Conservation (phyloP, 2,888 invertebrate species). For the Sussaba pulchella region DNA sequence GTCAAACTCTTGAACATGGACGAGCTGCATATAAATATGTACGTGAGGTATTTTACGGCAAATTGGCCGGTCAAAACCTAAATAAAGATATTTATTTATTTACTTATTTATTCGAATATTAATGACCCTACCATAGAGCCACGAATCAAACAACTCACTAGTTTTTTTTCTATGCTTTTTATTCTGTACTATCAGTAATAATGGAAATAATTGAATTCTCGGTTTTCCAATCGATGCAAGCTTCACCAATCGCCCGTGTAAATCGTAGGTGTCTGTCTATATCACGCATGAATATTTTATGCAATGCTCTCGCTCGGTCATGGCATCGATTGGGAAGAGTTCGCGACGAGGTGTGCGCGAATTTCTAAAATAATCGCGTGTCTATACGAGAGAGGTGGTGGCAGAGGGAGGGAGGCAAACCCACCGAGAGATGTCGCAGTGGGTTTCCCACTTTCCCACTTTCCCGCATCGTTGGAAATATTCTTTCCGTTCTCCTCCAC, state of each 20-base stretch:
- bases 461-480: neutral
- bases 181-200: too few species aligned
- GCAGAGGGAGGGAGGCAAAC: too few species aligned
- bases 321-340: constrained; percentile 46
- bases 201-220: neutral
- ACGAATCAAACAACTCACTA: too few species aligned
- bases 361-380: constrained; percentile 47
- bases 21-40: neutral
- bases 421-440: constrained; percentile 45
- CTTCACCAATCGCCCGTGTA: neutral
- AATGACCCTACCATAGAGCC: too few species aligned
- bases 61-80: too few species aligned
- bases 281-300: constrained; percentile 37
- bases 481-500: neutral
- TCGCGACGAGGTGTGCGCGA: constrained; percentile 16
- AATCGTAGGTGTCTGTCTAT: neutral
- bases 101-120: too few species aligned
- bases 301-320: constrained; percentile 9
- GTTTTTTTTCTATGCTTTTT: too few species aligned
- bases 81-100: too few species aligned
- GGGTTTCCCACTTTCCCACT: too few species aligned
- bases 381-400: too few species aligned
- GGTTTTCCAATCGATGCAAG: neutral
- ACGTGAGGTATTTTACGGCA: too few species aligned
- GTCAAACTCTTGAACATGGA: constrained; percentile 46